Percentiles rank a stretch among this genome's conserved stretches.
phyloP scores from a whole-genome alignment of 1,140 invertebrate species.

The Tribolium madens region DNA sequence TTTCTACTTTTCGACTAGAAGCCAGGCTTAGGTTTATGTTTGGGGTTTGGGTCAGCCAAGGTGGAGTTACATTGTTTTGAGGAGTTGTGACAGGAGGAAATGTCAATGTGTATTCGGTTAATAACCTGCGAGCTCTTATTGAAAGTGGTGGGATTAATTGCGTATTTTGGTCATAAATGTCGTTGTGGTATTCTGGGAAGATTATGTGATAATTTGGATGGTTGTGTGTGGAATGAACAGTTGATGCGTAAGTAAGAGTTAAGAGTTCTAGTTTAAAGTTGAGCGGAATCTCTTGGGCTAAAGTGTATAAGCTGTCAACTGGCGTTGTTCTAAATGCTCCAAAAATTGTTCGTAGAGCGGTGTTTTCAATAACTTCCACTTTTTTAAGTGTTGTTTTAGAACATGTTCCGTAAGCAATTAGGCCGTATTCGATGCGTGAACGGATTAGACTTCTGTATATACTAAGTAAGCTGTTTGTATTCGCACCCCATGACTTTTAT shows the following conservation, averaged over 20 bases:
- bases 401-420: constrained; percentile 39
- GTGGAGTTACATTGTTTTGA: not conserved
- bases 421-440: constrained; percentile 48
- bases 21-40: not conserved
- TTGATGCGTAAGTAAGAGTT: not conserved
- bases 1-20: not conserved
- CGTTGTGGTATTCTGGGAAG: not conserved
- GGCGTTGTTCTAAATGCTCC: constrained; percentile 46
- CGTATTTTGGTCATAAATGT: not conserved
- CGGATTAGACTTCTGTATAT: constrained; percentile 42
- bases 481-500: constrained; percentile 45
- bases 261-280: too few relatives aligned
- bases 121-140: not conserved
- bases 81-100: not conserved
- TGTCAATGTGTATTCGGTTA: not conserved
- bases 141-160: not conserved
- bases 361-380: constrained; percentile 37
- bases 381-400: constrained; percentile 6
- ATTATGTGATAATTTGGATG: not conserved
- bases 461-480: constrained; percentile 30
- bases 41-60: not conserved
- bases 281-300: not conserved
- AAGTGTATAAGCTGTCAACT: constrained; percentile 17
- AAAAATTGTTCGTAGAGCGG: constrained; percentile 15
- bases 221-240: not conserved